Conservation (phyloP, 30 jellyfish, hydroid and myxozoan species). For the Aurelia aurita complex sp. Pacific region DNA sequence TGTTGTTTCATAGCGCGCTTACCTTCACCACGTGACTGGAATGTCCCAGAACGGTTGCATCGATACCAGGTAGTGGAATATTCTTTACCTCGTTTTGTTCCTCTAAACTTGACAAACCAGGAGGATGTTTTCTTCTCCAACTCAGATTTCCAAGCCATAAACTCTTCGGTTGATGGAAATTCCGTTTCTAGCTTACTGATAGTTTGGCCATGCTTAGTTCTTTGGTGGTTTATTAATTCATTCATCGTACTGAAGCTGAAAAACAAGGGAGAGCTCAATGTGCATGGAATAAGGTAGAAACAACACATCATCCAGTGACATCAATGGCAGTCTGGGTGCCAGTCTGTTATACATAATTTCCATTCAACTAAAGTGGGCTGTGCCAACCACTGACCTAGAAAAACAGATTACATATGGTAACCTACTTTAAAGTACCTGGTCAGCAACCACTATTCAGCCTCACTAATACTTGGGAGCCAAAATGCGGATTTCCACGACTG, state of each 20-base stretch:
- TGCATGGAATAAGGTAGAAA: too few species aligned
- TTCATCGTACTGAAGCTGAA: conserved; percentile 8
- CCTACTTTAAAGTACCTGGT: background rate
- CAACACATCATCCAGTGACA: too few species aligned
- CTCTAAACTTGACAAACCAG: background rate
- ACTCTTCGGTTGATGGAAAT: background rate
- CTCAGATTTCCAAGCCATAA: conserved; percentile 4
- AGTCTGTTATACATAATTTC: too few species aligned
- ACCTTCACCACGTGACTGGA: conserved; percentile 36
- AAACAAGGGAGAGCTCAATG: background rate
- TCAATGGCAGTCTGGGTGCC: too few species aligned
- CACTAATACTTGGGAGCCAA: background rate
- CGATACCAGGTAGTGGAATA: conserved; percentile 39
- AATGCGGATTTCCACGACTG: background rate
- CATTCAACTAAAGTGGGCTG: too few species aligned
- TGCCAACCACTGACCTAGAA: too few species aligned
- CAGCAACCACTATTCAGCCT: background rate
- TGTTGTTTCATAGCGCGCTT: conserved; percentile 53
- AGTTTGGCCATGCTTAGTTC: background rate
- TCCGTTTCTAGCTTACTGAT: background rate
- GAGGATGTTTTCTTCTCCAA: conserved; percentile 18
- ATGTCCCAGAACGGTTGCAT: conserved; percentile 42
- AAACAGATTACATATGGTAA: background rate
- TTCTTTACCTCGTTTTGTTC: conserved; percentile 25
- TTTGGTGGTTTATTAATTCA: background rate